A percentile compares a stretch with the other conserved stretches of the same genome.
These are phyloP conservation scores for Chymomyza fuscimana DNA, from an alignment of 2,888 invertebrate genomes.

Conservation along the genomic window DNA sequence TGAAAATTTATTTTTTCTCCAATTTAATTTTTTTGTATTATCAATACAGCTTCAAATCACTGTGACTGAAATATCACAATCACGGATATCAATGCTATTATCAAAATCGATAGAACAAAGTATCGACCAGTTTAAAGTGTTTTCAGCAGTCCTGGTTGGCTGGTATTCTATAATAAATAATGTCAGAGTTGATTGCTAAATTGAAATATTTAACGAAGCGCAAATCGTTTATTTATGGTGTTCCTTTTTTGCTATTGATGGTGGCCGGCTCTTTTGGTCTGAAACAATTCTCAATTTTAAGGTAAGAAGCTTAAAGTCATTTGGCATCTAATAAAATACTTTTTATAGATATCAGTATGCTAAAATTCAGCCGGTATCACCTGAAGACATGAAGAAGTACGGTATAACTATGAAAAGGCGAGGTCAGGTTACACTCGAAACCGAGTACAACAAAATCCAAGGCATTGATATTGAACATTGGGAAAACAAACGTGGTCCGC, in stretches of 20 bases:
- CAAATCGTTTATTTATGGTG: constrained; percentile 82
- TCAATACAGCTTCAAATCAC: no score
- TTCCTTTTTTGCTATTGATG: constrained; percentile 87
- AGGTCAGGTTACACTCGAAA: constrained; percentile 86
- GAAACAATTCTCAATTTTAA: constrained; percentile 86
- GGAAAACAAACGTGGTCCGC: constrained; percentile 91
- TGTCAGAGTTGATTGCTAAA: constrained; percentile 67
- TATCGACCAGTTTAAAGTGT: background rate
- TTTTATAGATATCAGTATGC: constrained; percentile 82
- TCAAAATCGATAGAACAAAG: background rate
- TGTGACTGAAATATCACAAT: no score
- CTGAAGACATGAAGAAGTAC: constrained; percentile 84
- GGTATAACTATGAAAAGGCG: constrained; percentile 85
- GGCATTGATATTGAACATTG: constrained; percentile 88
- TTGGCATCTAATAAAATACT: background rate
- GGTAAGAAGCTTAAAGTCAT: constrained; percentile 80
- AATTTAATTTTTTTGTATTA: no score
- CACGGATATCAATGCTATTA: no score
- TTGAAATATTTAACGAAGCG: constrained; percentile 57
- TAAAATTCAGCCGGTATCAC: constrained; percentile 82
- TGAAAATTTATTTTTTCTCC: no score
- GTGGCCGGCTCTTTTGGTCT: constrained; percentile 89
- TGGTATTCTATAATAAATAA: constrained; percentile 57
- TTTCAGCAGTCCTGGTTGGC: background rate
- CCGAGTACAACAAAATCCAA: constrained; percentile 87